These are phyloP conservation scores for Melanophora roralis DNA, from an alignment of 2,888 invertebrate species.

Conservation along the genomic window DNA sequence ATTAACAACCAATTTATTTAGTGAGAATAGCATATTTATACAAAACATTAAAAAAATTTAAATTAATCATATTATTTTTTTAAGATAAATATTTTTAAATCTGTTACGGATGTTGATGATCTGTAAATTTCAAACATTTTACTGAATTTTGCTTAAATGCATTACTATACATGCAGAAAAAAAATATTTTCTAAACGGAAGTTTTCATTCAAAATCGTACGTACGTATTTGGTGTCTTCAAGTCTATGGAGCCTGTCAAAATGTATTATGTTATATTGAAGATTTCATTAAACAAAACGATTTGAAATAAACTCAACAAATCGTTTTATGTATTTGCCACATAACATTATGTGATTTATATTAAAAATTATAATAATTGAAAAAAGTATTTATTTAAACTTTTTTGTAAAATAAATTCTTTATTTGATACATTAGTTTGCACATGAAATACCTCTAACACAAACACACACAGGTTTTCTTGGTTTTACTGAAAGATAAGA, in stretches of 20 bases:
- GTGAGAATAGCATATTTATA: constrained; percentile 1
- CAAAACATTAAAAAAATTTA: background rate
- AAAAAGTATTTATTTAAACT: constrained; percentile 37
- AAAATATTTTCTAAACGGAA: constrained; percentile 50
- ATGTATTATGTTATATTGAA: constrained; percentile 57
- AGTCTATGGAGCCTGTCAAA: constrained; percentile 55
- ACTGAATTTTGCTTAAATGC: constrained; percentile 13
- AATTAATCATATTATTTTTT: constrained; percentile 48
- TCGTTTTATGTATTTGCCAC: constrained; percentile 48
- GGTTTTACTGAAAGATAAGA: constrained; percentile 12
- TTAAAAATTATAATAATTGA: constrained; percentile 26
- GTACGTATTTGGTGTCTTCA: constrained; percentile 16
- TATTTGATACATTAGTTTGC: constrained; percentile 17
- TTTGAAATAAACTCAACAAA: constrained; percentile 50
- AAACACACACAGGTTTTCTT: constrained; percentile 25
- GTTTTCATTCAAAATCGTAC: constrained; percentile 16
- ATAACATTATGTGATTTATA: constrained; percentile 27
- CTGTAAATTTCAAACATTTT: constrained; percentile 59
- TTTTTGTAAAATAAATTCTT: constrained; percentile 17
- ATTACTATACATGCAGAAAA: background rate
- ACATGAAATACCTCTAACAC: constrained; percentile 27
- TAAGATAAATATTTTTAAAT: constrained; percentile 59
- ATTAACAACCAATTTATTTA: constrained; percentile 19
- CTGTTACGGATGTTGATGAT: constrained; percentile 61
- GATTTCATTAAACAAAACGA: constrained; percentile 38